Evolutionary conservation across 2,888 invertebrate species (phyloP).

Genomic region (Podotricha telesiphe): DNA sequence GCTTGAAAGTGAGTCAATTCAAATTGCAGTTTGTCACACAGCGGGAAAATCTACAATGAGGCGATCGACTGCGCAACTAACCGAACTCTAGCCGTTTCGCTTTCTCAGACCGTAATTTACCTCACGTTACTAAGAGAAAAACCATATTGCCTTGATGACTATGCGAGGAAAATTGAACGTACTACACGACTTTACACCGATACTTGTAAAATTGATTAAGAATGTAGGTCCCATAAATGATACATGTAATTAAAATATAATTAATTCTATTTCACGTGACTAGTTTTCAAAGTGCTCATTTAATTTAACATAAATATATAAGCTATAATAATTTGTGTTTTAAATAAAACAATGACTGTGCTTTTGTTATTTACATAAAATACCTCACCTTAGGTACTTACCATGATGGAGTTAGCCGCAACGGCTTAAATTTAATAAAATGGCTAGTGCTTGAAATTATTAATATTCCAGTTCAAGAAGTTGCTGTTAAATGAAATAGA

Average conservation of each 20-base stretch:
- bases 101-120: conserved; percentile 27
- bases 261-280: not conserved
- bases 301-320: not conserved
- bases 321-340: not conserved
- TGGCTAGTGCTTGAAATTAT: not conserved
- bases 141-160: conserved; percentile 31
- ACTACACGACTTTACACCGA: conserved; percentile 50
- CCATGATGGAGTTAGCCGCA: conserved; percentile 1
- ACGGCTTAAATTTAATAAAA: not conserved
- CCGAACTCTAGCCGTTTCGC: conserved; percentile 36
- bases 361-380: not conserved
- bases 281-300: not conserved
- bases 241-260: conserved; percentile 15
- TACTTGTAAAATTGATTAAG: conserved; percentile 7
- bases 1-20: conserved; percentile 30
- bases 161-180: conserved; percentile 61
- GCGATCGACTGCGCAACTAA: conserved; percentile 42
- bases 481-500: not conserved
- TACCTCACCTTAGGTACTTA: conserved; percentile 1
- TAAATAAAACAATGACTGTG: not conserved
- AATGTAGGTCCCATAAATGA: conserved; percentile 5
- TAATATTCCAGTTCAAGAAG: not conserved
- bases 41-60: conserved; percentile 47
- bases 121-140: conserved; percentile 44
- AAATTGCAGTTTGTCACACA: conserved; percentile 45